Percentiles rank a stretch among this genome's conserved stretches.
phyloP scores from a whole-genome alignment of 1,140 invertebrate species.

The Brachionus asplanchnoidis region DNA sequence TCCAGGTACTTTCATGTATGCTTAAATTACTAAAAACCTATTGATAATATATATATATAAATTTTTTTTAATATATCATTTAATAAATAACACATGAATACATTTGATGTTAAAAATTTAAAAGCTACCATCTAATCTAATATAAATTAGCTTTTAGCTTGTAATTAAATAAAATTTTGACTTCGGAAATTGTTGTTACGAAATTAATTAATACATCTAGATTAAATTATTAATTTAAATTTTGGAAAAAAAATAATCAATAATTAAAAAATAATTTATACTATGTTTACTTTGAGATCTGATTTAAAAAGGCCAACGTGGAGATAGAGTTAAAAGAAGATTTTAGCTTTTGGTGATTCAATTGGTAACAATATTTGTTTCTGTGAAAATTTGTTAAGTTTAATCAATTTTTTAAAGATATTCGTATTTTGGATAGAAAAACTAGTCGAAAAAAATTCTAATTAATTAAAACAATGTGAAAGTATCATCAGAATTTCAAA shows the following conservation, averaged over 20 bases:
- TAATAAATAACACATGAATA: not conserved
- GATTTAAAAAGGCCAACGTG: too few species aligned
- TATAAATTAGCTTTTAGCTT: not conserved
- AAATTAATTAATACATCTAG: not conserved
- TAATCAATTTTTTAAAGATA: too few species aligned
- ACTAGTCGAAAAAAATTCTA: not conserved
- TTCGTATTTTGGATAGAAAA: not conserved
- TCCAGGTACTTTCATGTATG: not conserved
- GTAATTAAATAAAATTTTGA: not conserved
- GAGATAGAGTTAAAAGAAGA: too few species aligned
- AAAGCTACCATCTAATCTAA: not conserved
- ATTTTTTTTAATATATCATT: not conserved
- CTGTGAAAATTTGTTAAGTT: too few species aligned
- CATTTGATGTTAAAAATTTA: not conserved
- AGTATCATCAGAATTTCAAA: not conserved
- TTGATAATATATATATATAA: not conserved
- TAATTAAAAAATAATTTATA: not conserved
- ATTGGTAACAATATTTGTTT: too few species aligned
- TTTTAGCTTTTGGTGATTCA: too few species aligned
- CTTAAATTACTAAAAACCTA: not conserved
- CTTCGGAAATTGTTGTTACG: not conserved
- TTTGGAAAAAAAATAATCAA: not conserved
- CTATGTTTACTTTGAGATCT: too few species aligned
- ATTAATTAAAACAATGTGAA: not conserved
- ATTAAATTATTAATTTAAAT: not conserved